These are phyloP conservation scores for Glareola pratincola DNA, from an alignment of 2,113 vertebrate genomes.

Conservation along the genomic window DNA sequence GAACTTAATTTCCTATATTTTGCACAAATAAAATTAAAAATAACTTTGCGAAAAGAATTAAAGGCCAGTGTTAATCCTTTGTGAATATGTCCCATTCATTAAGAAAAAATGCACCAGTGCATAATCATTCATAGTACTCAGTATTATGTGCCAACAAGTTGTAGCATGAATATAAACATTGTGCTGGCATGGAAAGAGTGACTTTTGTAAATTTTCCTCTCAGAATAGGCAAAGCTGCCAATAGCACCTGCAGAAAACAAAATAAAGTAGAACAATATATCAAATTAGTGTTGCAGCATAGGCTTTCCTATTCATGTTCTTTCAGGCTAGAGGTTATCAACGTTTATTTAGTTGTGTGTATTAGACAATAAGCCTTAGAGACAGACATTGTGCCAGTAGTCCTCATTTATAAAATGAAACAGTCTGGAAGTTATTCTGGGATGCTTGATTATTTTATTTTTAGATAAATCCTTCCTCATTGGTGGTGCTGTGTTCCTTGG, in stretches of 20 bases:
- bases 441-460: conserved; percentile 5
- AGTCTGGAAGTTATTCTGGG: conserved; percentile 16
- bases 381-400: neutral
- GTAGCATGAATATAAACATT: conserved; percentile 14
- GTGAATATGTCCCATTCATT: neutral
- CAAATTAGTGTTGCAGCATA: neutral
- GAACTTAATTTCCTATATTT: neutral
- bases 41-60: neutral
- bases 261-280: neutral
- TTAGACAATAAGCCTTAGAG: neutral
- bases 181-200: neutral
- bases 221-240: neutral
- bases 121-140: neutral
- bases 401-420: neutral
- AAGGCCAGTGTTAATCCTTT: neutral
- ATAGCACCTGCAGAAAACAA: neutral
- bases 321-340: neutral
- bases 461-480: neutral
- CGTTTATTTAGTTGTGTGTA: neutral
- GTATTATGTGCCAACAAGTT: neutral
- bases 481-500: neutral
- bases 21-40: neutral
- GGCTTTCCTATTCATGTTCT: neutral
- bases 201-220: conserved; percentile 7
- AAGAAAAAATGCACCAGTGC: neutral